Base-by-base conservation (phyloP, 1,140 invertebrate species). In the Antheraea pernyi region DNA sequence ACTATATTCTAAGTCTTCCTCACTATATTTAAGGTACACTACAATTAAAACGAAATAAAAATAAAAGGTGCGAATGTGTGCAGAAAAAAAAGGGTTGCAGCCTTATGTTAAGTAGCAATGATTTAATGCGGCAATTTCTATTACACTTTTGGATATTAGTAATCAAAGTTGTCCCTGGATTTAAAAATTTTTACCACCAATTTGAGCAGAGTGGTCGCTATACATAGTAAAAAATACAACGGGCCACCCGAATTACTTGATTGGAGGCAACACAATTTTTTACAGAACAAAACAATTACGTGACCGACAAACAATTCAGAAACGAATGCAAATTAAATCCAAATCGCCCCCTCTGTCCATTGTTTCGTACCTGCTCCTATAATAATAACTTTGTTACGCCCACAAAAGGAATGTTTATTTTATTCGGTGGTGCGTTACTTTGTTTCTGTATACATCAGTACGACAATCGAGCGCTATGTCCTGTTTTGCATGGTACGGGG, bases 401-500 rank as follows among this genome's bases (percentile, higher is more conserved):
- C 48, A 64, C 16, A 53, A 30, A 63, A 58, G 30, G 22, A 58
- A 58, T 64, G 46, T 69, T 64, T 59, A 64, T 69, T 19, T 62
- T 61, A 19, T 22, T 39, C 48, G 11, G 7, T 36, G 7, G 60
- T 48, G 13, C 30, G 37, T 46, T 53, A 53, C 5, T 13, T 53
- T 53, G 16, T 53, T 53, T 53, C 46, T 16, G 46, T 53, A 53
- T 13, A 53, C 46, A 53, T 16, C 11, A 53, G 46, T 53, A n/a
- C 16, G 16, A 16, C 46, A 53, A n/a, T 53, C 46, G 46, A 16
- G 46, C 16, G 46, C 16, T 53, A 30, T 36, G n/a, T 19, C 16
- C 65, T 67, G 37, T 67, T 71, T 67, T 71, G 65, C 65, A 67
- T 67, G 65, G 66, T 46, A 71, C 67, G 66, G 60, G 69, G 59